Evolutionary conservation across 2,888 invertebrate genomes (phyloP), one percentile per base, ranked within the genome.

Genomic region (Lymantria monacha): DNA sequence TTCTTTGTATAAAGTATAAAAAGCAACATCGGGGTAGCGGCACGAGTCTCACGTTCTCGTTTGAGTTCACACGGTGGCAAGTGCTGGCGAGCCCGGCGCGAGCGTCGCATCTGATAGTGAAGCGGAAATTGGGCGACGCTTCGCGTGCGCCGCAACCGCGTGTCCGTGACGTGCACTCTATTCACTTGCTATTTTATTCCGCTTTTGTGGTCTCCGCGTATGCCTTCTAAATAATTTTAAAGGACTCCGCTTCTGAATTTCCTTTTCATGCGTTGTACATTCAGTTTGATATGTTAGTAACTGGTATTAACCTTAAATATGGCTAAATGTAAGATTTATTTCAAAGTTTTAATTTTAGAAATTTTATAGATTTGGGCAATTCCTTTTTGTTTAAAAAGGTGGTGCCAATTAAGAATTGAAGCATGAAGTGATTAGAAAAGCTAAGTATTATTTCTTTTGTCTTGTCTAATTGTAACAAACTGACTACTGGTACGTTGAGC

Each of bases 101-200:
- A 63, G 76, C 80, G 78, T 79, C 81, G 81, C 81, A 81, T 86
- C 84, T 82, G 87, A 85, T 83, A 79, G 80, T 76, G 71, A 73
- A 72, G 81, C 90, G 90, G 90, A 91, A 90, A 91, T 89, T 90
- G 85, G 80, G 79, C 79, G 76, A 75, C 75, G 74, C 76, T 85
- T 83, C 86, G 85, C 83, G 83, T 87, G 87, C 86, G 86, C 82
- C 76, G 82, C 66, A 70, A 68, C 79, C 76, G 82, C 78, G 73
- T 87, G 87, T 70, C 68, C 72, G 71, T 86, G 86, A 87, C 87
- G 77, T 85, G 84, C 81, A 79, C 80, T 81, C 80, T 67, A 69
- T 75, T 80, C 79, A 69, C 72, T 69, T 61, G 62, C 76, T 79
- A 81, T 81, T 85, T 84, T 83, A 84, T 84, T 87, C 82, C 69